These are phyloP conservation scores for Galemys pyrenaicus DNA, from an alignment of 2,113 vertebrate genomes.

Conservation along the genomic window DNA sequence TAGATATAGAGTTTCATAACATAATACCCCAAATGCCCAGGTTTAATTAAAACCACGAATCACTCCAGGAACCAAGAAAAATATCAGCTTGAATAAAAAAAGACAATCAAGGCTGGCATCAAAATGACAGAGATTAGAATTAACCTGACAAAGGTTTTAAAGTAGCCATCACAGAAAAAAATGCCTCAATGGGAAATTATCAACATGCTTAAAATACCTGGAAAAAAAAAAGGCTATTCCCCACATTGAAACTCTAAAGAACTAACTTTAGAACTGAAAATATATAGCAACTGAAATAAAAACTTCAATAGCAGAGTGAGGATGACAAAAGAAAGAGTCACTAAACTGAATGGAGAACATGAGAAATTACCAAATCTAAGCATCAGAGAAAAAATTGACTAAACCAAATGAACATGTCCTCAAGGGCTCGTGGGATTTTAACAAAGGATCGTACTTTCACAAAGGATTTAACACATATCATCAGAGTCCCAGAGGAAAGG, in stretches of 20 bases:
- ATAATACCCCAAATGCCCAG: background rate
- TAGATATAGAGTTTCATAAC: background rate
- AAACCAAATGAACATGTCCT: background rate
- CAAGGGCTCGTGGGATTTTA: background rate
- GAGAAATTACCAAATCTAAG: background rate
- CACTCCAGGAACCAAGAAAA: background rate
- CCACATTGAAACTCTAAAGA: background rate
- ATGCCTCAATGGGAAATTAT: background rate
- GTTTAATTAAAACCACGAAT: background rate
- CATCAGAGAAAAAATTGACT: background rate
- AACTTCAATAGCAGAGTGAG: background rate
- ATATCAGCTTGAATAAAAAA: background rate
- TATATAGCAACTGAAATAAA: background rate
- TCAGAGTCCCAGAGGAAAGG: background rate
- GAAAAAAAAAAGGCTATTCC: background rate
- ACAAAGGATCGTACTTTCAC: background rate
- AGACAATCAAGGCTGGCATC: background rate
- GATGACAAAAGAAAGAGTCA: background rate
- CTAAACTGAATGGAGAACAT: background rate
- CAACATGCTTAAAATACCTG: background rate
- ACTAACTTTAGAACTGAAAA: background rate
- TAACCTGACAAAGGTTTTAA: background rate
- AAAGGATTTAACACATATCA: background rate
- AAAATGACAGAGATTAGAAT: background rate
- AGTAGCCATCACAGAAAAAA: background rate